Evolutionary conservation across 1,140 invertebrate species (phyloP), one percentile per base, ranked within the genome.

Genomic region (Trialeurodes vaporariorum): DNA sequence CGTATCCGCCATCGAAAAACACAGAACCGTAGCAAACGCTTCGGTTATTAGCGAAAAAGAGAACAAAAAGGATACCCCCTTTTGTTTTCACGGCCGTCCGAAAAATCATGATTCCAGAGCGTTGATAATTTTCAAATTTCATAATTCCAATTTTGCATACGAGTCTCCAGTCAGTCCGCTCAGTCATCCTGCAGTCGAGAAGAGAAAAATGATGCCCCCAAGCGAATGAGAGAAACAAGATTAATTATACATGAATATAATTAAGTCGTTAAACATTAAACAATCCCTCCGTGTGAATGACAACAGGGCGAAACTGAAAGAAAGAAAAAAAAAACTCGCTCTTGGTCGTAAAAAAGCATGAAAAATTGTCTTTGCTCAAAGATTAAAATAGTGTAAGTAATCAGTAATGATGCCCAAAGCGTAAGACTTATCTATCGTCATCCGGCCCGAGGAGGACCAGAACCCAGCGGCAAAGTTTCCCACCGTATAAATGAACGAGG

Each of bases 171-270:
- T 17, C 34, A 17, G 34, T 5, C 34, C 34, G 34, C 17, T n/a
- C n/a, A n/a, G n/a, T n/a, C n/a, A n/a, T n/a, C n/a, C n/a, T n/a
- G n/a, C n/a, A n/a, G n/a, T n/a, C n/a, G n/a, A n/a, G n/a, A n/a
- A n/a, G n/a, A n/a, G 34, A 49, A 49, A 49, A 49, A 49, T 49
- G 5, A 49, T 17, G 34, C n/a, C n/a, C n/a, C n/a, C n/a, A n/a
- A n/a, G n/a, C n/a, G n/a, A n/a, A n/a, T n/a, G n/a, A n/a, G n/a
- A n/a, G n/a, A n/a, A n/a, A n/a, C n/a, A 49, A 49, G 34, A 49
- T 49, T 49, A 49, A 49, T 49, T 49, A 49, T 49, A 49, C 34
- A 49, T 49, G 34, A 49, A 49, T 49, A 49, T 49, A 49, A 49
- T 49, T 49, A 49, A 49, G 34, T 49, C 34, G 34, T 49, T 17